Base-by-base conservation (phyloP, 2,888 invertebrate species). In the Sycophila texana region DNA sequence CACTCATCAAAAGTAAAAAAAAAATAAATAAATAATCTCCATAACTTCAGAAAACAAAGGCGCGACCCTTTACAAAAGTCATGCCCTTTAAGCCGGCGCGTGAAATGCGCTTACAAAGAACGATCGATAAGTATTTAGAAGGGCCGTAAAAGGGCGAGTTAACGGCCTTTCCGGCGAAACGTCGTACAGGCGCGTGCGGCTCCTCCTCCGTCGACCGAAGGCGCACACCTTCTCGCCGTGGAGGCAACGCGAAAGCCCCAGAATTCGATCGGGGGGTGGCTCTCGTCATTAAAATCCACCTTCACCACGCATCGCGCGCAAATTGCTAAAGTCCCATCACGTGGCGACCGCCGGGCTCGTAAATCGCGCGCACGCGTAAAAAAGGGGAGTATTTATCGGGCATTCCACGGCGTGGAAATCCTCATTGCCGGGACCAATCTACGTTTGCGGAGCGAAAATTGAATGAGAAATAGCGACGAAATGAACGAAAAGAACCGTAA, bases 291-390 rank as follows among this genome's bases (percentile, higher is more conserved):
- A 60, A 60, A 16, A 26, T 60, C 4, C 60, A n/a, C 30, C 30
- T 61, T 61, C 30, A 16, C 30, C 26, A 61, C n/a, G n/a, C 61
- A n/a, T 10, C 16, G 16, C 26, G 61, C 16, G 30, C 61, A 61
- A 61, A 61, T 61, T 61, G 61, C 30, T n/a, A 39, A 10, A 39
- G 39, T 39, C 61, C 26, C n/a, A 30, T 61, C 61, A 61, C 61
- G 61, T 61, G 39, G 30, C 39, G n/a, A 16, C 5, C 14, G 12
- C 30, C n/a, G n/a, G n/a, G 39, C 39, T 39, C 39, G 39, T 39
- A 39, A 30, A 39, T 7, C 7, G 2, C 30, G 30, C 30, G 30
- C 26, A 2, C 26, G 39, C 39, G 39, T 39, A 47, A 65, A 65
- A 65, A 47, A 18, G 26, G 26, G 26, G 26, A 26, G 47, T 47